Percentiles rank a stretch among this genome's conserved stretches.
phyloP scores from a whole-genome alignment of 2,113 vertebrate species.

The Muntiacus reevesi region DNA sequence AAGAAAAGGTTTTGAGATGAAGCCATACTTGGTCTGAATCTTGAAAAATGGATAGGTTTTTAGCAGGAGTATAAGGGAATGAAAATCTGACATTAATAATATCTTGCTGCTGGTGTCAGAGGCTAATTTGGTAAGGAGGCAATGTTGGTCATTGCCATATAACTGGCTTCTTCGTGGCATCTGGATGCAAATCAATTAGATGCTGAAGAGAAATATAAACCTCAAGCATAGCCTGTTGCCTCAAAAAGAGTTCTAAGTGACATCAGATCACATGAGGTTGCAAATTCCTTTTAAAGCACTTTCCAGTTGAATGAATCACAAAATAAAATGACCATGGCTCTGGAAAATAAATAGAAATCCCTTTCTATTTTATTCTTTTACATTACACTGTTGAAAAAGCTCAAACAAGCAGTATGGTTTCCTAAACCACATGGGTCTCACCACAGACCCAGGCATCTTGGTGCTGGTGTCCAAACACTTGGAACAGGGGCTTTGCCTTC shows the following conservation, averaged over 20 bases:
- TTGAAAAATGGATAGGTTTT: background rate
- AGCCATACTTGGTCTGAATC: background rate
- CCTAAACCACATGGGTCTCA: constrained; percentile 75
- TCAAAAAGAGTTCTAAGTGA: background rate
- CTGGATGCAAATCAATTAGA: background rate
- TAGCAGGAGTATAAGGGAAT: background rate
- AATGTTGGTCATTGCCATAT: background rate
- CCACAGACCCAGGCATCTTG: constrained; percentile 73
- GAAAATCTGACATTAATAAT: background rate
- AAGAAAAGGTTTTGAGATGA: background rate
- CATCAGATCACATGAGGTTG: constrained; percentile 41
- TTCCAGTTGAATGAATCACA: constrained; percentile 61
- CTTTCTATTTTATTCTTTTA: constrained; percentile 72
- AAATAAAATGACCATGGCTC: constrained; percentile 52
- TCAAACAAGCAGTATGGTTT: constrained; percentile 72
- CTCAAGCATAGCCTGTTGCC: background rate
- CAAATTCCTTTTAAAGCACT: constrained; percentile 29
- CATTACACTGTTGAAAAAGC: constrained; percentile 71
- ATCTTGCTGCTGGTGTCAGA: background rate
- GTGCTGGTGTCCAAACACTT: constrained; percentile 70
- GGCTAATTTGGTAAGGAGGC: background rate
- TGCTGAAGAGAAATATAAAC: background rate
- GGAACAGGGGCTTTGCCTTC: constrained; percentile 66
- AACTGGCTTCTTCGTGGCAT: background rate
- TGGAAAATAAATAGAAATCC: constrained; percentile 70